Evolutionary conservation across 1,140 invertebrate genomes (phyloP).

Genomic region (Drosophila lowei): DNA sequence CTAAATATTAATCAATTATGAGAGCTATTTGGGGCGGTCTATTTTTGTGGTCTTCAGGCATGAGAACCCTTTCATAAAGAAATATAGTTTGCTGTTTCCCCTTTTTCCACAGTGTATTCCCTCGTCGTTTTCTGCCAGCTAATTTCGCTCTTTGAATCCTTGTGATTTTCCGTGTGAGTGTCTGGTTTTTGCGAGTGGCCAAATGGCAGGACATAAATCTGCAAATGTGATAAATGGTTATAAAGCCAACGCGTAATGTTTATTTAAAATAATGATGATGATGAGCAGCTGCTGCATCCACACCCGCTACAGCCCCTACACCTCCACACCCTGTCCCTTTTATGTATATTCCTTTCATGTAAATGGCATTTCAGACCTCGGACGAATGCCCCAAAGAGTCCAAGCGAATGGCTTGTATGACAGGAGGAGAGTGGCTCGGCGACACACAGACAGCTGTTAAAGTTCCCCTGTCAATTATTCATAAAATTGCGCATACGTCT

Average conservation of each 20-base stretch:
- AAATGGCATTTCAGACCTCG: slow-evolving; percentile 52
- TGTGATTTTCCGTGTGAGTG: slow-evolving; percentile 8
- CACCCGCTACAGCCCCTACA: background rate
- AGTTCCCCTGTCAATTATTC: slow-evolving; percentile 74
- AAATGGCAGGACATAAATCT: slow-evolving; percentile 69
- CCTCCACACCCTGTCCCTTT: background rate
- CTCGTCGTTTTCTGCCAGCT: slow-evolving; percentile 9
- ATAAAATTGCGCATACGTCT: slow-evolving; percentile 72
- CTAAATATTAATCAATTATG: too few relatives aligned
- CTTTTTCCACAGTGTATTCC: slow-evolving; percentile 21
- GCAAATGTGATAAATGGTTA: slow-evolving; percentile 78
- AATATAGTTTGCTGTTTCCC: too few relatives aligned
- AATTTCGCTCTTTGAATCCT: slow-evolving; percentile 25
- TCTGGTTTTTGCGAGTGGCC: slow-evolving; percentile 13
- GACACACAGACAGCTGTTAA: slow-evolving; percentile 43
- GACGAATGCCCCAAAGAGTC: slow-evolving; percentile 23
- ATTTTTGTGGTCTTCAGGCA: too few relatives aligned
- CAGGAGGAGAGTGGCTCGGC: slow-evolving; percentile 14
- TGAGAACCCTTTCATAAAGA: too few relatives aligned
- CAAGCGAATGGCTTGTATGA: slow-evolving; percentile 1
- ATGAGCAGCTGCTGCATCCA: slow-evolving; percentile 54
- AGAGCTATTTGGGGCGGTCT: too few relatives aligned
- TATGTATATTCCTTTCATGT: slow-evolving; percentile 38
- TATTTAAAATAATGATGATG: slow-evolving; percentile 81
- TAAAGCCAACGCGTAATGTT: slow-evolving; percentile 72